Base-by-base conservation (phyloP, 2,797 vertebrate species). In the Crotalus adamanteus region DNA sequence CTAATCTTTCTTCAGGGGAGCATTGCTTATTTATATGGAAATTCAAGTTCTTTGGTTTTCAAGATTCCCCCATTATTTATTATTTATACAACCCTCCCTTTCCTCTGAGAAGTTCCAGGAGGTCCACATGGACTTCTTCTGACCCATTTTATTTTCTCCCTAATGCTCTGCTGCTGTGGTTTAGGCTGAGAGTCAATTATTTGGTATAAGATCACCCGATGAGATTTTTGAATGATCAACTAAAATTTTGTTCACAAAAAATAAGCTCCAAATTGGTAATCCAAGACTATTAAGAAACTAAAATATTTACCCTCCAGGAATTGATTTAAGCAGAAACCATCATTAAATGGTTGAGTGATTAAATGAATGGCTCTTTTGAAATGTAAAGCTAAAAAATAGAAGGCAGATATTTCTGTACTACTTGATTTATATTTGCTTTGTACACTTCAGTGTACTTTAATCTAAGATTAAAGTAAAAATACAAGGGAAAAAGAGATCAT, bases 361-460 rank as follows among this genome's bases (percentile, higher is more conserved):
- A 73, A 42, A n/a, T 94, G 93, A 94, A 95, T 92, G 95, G 92
- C 95, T 95, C 89, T 95, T 51, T 95, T 93, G 86, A 94, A 97
- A 95, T 97, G 93, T 92, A 92, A 8, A 92, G 95, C 88, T 59
- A 65, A 94, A 91, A 95, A 92, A 90, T 96, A 95, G 94, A 95
- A 94, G 92, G 92, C 47, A 93, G 93, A 94, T 89, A 93, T 94
- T 92, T 95, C 95, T 94, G 0, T 65, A 57, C 1, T 0, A 0
- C 91, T 92, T 98, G 97, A 97, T 96, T 98, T 97, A 97, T 94
- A 93, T 51, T 42, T 87, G 92, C 92, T 93, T 96, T 93, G 93
- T 73, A 78, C 88, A 90, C 86, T 59, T 85, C n/a, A 42, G 89
- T 65, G 37, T 20, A 85, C 51, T 86, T 53, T 57, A 89, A 57